phyloP scores from a whole-genome alignment of 2,113 vertebrate species.

The Mirza zaza region DNA sequence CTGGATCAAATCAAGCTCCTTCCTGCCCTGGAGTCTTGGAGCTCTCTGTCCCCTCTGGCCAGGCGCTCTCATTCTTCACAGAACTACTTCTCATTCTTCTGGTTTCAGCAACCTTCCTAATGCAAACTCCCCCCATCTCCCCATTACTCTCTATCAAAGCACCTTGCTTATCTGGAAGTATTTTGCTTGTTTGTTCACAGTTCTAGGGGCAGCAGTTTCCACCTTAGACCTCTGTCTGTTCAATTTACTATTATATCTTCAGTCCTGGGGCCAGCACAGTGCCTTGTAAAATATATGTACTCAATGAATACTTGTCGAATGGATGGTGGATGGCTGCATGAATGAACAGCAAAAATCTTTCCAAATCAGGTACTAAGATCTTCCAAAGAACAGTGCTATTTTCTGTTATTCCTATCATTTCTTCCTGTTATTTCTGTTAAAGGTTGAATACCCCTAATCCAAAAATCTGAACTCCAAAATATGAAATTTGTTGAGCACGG shows the following conservation, averaged over 20 bases:
- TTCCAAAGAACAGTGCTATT: conserved; percentile 7
- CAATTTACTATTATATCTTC: not conserved
- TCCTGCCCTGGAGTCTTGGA: not conserved
- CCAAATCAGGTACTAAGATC: conserved; percentile 17
- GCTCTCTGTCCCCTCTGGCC: not conserved
- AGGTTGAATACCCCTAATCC: not conserved
- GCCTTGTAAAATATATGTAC: not conserved
- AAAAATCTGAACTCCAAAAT: not conserved
- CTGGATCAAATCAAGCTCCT: not conserved
- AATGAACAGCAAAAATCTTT: not conserved
- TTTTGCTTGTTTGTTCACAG: not conserved
- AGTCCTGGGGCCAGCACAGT: not conserved
- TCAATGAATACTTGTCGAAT: not conserved
- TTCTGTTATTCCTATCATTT: not conserved
- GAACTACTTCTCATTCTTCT: not conserved
- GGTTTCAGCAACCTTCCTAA: not conserved
- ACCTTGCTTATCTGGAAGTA: not conserved
- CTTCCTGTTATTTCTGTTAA: not conserved
- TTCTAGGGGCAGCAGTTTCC: not conserved
- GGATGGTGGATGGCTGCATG: not conserved
- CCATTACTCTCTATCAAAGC: not conserved
- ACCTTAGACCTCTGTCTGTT: not conserved
- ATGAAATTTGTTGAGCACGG: not conserved
- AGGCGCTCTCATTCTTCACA: not conserved
- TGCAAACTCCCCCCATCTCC: not conserved